These are phyloP conservation scores for Chamaea fasciata DNA, from an alignment of 2,113 vertebrate genomes.

Conservation along the genomic window DNA sequence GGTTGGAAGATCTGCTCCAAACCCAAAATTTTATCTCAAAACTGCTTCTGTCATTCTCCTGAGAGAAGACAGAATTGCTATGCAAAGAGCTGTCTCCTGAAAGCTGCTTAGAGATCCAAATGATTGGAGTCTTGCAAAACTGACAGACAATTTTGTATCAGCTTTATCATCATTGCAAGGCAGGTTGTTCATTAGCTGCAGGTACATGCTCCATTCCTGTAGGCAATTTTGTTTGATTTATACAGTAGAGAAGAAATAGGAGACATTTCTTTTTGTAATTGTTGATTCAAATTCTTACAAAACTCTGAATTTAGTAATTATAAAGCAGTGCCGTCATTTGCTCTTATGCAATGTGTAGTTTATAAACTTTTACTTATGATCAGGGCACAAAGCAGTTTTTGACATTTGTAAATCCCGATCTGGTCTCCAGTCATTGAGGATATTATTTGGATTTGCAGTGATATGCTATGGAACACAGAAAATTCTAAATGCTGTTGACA, in stretches of 20 bases:
- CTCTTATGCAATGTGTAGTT: neutral
- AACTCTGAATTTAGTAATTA: neutral
- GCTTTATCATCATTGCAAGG: neutral
- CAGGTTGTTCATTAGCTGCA: neutral
- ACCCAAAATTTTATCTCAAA: neutral
- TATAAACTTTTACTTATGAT: neutral
- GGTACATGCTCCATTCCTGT: neutral
- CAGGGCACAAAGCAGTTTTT: neutral
- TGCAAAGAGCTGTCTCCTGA: neutral
- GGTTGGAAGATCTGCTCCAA: neutral
- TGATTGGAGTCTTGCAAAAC: neutral
- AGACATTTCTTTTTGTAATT: neutral
- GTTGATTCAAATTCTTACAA: neutral
- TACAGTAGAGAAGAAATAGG: neutral
- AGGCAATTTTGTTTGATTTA: neutral
- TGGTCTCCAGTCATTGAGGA: neutral
- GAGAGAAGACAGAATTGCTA: neutral
- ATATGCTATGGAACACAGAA: neutral
- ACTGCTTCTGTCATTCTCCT: neutral
- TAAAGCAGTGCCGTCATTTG: neutral
- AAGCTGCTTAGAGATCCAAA: neutral
- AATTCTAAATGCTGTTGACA: neutral
- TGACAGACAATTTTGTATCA: neutral
- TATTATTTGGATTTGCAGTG: neutral
- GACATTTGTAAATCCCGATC: neutral